Evolutionary conservation across 2,888 invertebrate species (phyloP).

Genomic region (Tortrix viridana): DNA sequence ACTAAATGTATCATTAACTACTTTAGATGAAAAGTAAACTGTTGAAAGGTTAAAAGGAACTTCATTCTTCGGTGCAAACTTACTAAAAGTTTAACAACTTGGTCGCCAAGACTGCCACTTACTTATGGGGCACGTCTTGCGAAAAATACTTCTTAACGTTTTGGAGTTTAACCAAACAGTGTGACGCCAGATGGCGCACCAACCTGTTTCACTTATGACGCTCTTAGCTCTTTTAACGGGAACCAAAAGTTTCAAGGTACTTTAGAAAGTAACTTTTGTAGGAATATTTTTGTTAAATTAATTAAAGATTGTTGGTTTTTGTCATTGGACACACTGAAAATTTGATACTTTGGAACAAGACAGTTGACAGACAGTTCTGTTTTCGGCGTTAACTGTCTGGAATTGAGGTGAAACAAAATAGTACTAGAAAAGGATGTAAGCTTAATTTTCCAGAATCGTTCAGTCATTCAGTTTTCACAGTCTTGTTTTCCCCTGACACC

Average conservation of each 20-base stretch:
- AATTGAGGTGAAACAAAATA: no score
- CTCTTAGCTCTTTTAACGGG: slow-evolving; percentile 1
- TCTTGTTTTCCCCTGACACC: no score
- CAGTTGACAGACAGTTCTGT: no score
- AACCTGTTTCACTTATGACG: slow-evolving; percentile 19
- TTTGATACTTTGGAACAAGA: no score
- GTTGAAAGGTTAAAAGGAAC: slow-evolving; percentile 27
- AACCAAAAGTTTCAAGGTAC: not conserved
- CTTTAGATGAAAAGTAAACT: not conserved
- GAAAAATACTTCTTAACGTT: slow-evolving; percentile 36
- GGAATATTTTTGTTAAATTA: not conserved
- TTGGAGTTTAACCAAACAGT: slow-evolving; percentile 34
- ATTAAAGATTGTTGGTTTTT: not conserved
- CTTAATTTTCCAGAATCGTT: no score
- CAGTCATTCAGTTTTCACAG: no score
- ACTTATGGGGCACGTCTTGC: slow-evolving; percentile 32
- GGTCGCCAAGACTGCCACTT: slow-evolving; percentile 20
- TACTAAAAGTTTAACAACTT: slow-evolving; percentile 33
- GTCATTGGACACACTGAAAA: not conserved
- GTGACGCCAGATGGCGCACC: slow-evolving; percentile 25
- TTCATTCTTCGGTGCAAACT: slow-evolving; percentile 21
- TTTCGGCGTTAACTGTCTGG: no score
- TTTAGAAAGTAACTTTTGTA: not conserved
- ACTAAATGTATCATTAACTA: not conserved
- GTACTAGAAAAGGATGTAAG: no score